Conservation (phyloP, 2,797 vertebrate genomes). For the Takifugu rubripes region DNA sequence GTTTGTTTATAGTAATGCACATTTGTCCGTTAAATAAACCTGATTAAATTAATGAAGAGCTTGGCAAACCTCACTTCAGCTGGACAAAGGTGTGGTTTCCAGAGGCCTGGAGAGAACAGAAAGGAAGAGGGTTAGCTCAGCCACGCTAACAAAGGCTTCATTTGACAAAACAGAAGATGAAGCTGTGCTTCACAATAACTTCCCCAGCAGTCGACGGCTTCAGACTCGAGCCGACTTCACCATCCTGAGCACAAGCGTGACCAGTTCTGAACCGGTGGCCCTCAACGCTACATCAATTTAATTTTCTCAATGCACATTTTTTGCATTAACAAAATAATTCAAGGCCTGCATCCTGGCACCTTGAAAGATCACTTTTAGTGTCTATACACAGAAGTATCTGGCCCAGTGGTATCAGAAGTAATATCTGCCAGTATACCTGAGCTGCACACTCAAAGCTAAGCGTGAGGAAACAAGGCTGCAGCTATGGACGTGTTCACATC, state of each 20-base stretch:
- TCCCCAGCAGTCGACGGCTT: background rate
- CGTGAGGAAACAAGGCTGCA: background rate
- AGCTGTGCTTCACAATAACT: background rate
- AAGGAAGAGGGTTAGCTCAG: slow-evolving; percentile 7
- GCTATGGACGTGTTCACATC: background rate
- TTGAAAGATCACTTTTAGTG: too few relatives aligned
- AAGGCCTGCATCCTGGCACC: too few relatives aligned
- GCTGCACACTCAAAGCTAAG: background rate
- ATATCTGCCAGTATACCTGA: background rate
- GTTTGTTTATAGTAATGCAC: slow-evolving; percentile 71
- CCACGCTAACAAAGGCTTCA: background rate
- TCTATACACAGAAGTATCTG: too few relatives aligned
- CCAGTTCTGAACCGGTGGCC: too few relatives aligned
- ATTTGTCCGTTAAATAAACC: slow-evolving; percentile 79
- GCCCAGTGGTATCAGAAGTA: too few relatives aligned
- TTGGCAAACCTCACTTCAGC: slow-evolving; percentile 70
- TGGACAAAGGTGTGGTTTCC: slow-evolving; percentile 70
- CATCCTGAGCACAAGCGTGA: too few relatives aligned
- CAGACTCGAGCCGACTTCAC: background rate
- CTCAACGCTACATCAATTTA: too few relatives aligned
- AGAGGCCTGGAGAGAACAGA: slow-evolving; percentile 52
- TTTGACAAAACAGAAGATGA: background rate
- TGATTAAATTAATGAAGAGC: slow-evolving; percentile 73
- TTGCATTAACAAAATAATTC: too few relatives aligned
- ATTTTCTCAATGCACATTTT: too few relatives aligned